Evolutionary conservation across 2,113 vertebrate species (phyloP), one percentile per base, ranked within the genome.

Genomic region (Phyllostomus discolor): DNA sequence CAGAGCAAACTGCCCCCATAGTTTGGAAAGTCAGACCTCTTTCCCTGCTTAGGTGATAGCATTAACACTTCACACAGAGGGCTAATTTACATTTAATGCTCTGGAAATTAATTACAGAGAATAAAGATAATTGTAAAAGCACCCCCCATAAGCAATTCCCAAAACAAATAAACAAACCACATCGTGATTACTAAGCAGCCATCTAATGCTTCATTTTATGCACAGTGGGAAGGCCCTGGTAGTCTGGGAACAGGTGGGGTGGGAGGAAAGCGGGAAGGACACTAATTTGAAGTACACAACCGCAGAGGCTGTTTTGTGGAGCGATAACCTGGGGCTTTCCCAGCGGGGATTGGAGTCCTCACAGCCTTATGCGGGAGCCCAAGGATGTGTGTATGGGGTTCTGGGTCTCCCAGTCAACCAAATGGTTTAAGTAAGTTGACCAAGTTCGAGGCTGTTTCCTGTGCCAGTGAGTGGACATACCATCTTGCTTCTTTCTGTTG

Each of bases 41-140:
- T 33, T 24, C 86, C 1, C 93, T 94, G 67, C 31, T 2, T 59
- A 96, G 95, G 94, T 97, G 72, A 33, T 82, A 88, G 4, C 26
- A 90, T 62, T 91, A 94, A 87, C 76, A 81, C 54, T 91, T 98
- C 91, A 91, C 48, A 84, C 33, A 46, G 57, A 96, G 78, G 92
- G 93, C 81, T 98, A 96, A 98, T 98, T 97, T 96, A 96, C 94
- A 76, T 95, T 93, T 94, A 96, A 95, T 97, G 85, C 69, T 95
- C 97, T 97, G 14, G 89, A 98, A 98, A 98, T 97, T 97, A 97
- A 97, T 98, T 98, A 95, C 43, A 95, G 28, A 75, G 79, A 97
- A 97, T 88, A 96, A 97, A 97, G 66, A 96, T 96, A 98, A 96
- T 95, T 97, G 90, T 66, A 88, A 95, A 95, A 54, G 43, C 75